Evolutionary conservation across 2,888 invertebrate species (phyloP), one percentile per base, ranked within the genome.

Genomic region (Colostygia pectinataria): DNA sequence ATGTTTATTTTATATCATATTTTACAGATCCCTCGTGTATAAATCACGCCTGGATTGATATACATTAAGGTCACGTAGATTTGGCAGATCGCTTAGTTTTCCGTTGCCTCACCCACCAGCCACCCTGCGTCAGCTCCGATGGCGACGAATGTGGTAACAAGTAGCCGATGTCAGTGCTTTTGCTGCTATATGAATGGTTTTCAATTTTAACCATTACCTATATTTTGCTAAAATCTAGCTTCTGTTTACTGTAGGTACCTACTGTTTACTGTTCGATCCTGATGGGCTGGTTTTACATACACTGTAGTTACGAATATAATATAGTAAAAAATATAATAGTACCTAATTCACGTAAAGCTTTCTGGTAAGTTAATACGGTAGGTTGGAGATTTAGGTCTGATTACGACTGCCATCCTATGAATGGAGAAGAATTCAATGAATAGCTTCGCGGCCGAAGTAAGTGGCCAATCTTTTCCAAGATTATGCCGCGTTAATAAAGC

Each of bases 1-100:
- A 89, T 90, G 87, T 90, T 90, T 90, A 89, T 90, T 90, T 90
- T 89, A 89, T 90, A 86, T 90, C 88, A 90, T 89, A 90, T 89
- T 90, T 90, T 88, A 89, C 85, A 87, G 78, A 87, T 83, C 80
- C 85, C 80, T 75, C 81, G 79, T 68, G 79, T 85, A 87, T 88
- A 88, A 88, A 89, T 89, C 88, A 86, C 71, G 73, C 64, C 71
- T 61, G 78, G 80, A 89, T 89, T 89, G 89, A 89, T 89, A 89
- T 84, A 88, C 87, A 88, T 86, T 85, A 86, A 84, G 86, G 86
- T 89, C 88, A 88, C 88, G 88, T 89, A 83, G 80, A 81, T 81
- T 78, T 81, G 86, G 80, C 85, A 83, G 80, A 73, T 65, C 83
- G 83, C 78, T 87, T 86, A 83, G 86, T 87, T 82, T 77, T 64